A percentile compares a stretch with the other conserved stretches of the same genome.
phyloP scores from a whole-genome alignment of 2,797 vertebrate species.

The Miichthys miiuy region DNA sequence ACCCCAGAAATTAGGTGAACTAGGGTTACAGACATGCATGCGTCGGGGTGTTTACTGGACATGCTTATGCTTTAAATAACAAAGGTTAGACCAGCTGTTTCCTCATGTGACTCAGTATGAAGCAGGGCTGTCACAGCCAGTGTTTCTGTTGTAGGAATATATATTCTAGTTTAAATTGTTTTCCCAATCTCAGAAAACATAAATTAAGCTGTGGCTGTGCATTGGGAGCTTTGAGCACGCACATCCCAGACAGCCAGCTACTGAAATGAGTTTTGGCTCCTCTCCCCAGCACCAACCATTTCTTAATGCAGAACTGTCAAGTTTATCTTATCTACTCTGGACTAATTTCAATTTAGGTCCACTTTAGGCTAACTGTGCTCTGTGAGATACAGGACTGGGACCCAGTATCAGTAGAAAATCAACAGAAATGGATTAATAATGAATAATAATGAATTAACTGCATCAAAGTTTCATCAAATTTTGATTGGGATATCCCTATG shows the following conservation, averaged over 20 bases:
- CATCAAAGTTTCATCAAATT: neutral
- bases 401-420: constrained; percentile 22
- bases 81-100: constrained; percentile 30
- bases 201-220: constrained; percentile 42
- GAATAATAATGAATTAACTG: neutral
- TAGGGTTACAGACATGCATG: neutral
- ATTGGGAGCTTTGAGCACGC: constrained; percentile 30
- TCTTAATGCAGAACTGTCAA: constrained; percentile 34
- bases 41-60: constrained; percentile 13
- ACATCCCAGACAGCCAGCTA: constrained; percentile 32
- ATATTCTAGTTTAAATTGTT: constrained; percentile 50
- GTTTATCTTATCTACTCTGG: constrained; percentile 44
- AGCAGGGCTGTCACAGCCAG: constrained; percentile 13
- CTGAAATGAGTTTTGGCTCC: constrained; percentile 58
- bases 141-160: constrained; percentile 24
- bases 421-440: constrained; percentile 8
- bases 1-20: constrained; percentile 14
- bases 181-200: constrained; percentile 40
- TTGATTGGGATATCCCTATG: neutral
- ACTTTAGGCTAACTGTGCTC: constrained; percentile 3
- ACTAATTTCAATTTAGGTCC: constrained; percentile 41
- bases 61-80: neutral
- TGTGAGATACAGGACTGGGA: constrained; percentile 16
- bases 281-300: constrained; percentile 18
- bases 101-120: constrained; percentile 14